Conservation (phyloP, 2,113 vertebrate species). For the Orientallactaga bullata region DNA sequence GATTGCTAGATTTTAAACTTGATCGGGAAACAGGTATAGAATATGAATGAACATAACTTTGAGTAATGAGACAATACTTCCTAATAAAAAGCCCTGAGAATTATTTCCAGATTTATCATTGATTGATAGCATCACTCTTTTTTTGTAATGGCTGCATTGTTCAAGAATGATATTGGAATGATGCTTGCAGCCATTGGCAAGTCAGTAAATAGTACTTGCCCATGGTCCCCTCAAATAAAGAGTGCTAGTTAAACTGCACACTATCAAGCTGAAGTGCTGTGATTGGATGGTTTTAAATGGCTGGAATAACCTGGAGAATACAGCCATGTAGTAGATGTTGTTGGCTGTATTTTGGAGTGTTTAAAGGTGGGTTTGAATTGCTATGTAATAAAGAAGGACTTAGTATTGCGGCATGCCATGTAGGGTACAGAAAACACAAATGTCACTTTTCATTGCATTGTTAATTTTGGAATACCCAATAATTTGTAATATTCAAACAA, state of each 20-base stretch:
- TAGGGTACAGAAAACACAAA: not conserved
- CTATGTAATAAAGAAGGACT: not conserved
- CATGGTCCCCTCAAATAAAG: not conserved
- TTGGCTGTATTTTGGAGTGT: not conserved
- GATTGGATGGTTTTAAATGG: conserved; percentile 20
- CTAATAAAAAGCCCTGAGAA: conserved; percentile 29
- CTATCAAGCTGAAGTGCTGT: not conserved
- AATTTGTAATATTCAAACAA: not conserved
- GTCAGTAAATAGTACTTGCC: not conserved
- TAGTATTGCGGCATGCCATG: not conserved
- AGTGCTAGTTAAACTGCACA: not conserved
- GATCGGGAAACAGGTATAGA: not conserved
- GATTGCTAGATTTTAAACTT: conserved; percentile 48
- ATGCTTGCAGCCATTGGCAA: not conserved
- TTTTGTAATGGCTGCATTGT: conserved; percentile 36
- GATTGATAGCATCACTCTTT: not conserved
- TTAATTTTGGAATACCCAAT: not conserved
- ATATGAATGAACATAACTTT: conserved; percentile 8
- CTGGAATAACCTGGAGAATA: not conserved
- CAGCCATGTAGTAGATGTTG: not conserved
- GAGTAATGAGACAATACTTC: conserved; percentile 9
- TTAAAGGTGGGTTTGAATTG: not conserved
- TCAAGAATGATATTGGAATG: not conserved
- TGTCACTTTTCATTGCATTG: not conserved
- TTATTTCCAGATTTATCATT: conserved; percentile 50